phyloP scores from a whole-genome alignment of 2,797 vertebrate species.

The Potorous gilbertii region DNA sequence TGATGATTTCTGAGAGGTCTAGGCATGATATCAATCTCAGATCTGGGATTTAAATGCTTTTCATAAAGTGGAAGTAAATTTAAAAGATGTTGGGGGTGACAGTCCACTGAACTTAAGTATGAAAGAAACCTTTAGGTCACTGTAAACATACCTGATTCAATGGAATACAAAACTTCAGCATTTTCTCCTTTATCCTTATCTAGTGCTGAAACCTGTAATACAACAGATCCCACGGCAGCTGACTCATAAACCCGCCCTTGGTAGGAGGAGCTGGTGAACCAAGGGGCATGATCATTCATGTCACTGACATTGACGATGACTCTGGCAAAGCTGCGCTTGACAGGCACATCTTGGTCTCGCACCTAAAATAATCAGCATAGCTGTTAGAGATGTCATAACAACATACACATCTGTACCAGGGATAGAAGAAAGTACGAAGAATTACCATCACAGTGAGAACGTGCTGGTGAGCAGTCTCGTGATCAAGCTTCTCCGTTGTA shows the following conservation, averaged over 20 bases:
- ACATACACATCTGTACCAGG: neutral
- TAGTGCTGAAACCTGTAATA: conserved; percentile 94
- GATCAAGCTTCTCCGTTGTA: conserved; percentile 93
- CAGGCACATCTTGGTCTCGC: conserved; percentile 97
- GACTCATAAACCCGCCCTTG: conserved; percentile 94
- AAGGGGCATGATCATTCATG: conserved; percentile 95
- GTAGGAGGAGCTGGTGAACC: conserved; percentile 94
- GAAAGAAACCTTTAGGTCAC: neutral
- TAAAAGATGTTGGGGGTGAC: neutral
- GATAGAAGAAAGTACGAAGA: neutral
- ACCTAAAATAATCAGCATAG: conserved; percentile 86
- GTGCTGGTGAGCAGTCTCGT: conserved; percentile 94
- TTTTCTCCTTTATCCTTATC: conserved; percentile 98
- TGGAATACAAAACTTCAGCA: conserved; percentile 93
- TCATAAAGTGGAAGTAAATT: neutral
- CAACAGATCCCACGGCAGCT: conserved; percentile 92
- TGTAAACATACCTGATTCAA: conserved; percentile 93
- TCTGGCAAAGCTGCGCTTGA: conserved; percentile 96
- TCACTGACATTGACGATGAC: conserved; percentile 93
- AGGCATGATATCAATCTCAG: neutral
- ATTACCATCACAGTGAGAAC: conserved; percentile 96
- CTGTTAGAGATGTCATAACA: neutral
- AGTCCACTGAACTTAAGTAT: neutral
- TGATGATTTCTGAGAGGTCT: neutral
- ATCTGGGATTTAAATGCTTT: neutral